phyloP scores from a whole-genome alignment of 1,140 invertebrate genomes.

The Drosophila auraria region DNA sequence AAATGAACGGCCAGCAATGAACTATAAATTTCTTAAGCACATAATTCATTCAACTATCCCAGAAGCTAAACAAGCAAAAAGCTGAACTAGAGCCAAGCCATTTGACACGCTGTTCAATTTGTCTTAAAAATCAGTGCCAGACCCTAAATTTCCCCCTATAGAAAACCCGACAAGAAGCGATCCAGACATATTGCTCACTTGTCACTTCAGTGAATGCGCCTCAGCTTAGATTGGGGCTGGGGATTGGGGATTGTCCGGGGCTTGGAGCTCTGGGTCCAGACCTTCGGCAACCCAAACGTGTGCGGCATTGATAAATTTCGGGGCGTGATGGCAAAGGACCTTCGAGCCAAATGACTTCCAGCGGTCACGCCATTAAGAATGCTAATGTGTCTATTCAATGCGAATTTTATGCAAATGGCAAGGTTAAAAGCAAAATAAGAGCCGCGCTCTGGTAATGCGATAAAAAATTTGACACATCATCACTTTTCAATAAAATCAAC shows the following conservation, averaged over 20 bases:
- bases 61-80: slow-evolving; percentile 44
- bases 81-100: slow-evolving; percentile 39
- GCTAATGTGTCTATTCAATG: slow-evolving; percentile 82
- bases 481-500: slow-evolving; percentile 84
- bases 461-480: slow-evolving; percentile 84
- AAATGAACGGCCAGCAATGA: neutral
- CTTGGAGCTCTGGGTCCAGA: slow-evolving; percentile 4
- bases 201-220: slow-evolving; percentile 71
- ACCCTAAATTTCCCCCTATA: slow-evolving; percentile 1
- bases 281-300: slow-evolving; percentile 68
- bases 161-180: slow-evolving; percentile 34
- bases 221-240: slow-evolving; percentile 16
- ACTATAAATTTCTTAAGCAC: slow-evolving; percentile 31
- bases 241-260: slow-evolving; percentile 3
- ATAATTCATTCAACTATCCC: slow-evolving; percentile 60
- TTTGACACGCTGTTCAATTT: slow-evolving; percentile 79
- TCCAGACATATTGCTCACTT: slow-evolving; percentile 77
- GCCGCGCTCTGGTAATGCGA: slow-evolving; percentile 75
- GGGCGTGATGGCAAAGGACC: slow-evolving; percentile 56
- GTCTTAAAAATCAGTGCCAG: slow-evolving; percentile 59
- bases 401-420: slow-evolving; percentile 82
- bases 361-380: slow-evolving; percentile 77
- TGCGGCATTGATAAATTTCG: slow-evolving; percentile 74
- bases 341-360: slow-evolving; percentile 61
- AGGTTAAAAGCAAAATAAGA: slow-evolving; percentile 82